These are phyloP conservation scores for Grallaria varia DNA, from an alignment of 2,113 vertebrate species.

Conservation along the genomic window DNA sequence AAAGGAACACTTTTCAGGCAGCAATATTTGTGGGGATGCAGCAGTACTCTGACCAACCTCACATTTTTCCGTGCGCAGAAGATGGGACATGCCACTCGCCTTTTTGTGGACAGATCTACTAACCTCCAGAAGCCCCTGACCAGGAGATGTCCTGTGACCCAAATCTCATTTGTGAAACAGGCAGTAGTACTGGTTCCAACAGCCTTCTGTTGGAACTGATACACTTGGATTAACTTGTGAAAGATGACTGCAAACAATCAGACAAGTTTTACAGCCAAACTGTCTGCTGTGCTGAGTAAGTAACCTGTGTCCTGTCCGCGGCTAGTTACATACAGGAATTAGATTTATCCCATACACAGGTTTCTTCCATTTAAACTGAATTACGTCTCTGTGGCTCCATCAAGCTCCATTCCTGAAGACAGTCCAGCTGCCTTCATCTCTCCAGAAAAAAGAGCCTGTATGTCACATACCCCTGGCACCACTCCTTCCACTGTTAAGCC, in stretches of 20 bases:
- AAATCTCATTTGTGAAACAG: neutral
- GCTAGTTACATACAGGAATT: neutral
- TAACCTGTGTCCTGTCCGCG: neutral
- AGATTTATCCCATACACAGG: neutral
- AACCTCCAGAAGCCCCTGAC: neutral
- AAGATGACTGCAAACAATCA: neutral
- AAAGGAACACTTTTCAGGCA: neutral
- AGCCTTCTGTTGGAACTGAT: neutral
- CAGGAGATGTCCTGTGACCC: neutral
- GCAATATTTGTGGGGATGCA: neutral
- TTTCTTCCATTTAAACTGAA: neutral
- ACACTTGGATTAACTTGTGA: neutral
- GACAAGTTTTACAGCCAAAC: neutral
- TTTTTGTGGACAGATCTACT: neutral
- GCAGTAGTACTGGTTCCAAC: neutral
- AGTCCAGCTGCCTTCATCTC: neutral
- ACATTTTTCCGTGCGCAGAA: neutral
- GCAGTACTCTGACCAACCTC: too few species aligned
- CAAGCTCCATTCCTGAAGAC: rapidly evolving
- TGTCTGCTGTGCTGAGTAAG: neutral
- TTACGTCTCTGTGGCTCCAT: rapidly evolving
- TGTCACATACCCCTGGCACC: neutral
- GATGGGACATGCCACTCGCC: neutral
- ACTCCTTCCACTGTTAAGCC: neutral
- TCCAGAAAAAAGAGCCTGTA: neutral